Evolutionary conservation across 2,797 vertebrate genomes (phyloP), one percentile per base, ranked within the genome.

Genomic region (Girardinus metallicus): DNA sequence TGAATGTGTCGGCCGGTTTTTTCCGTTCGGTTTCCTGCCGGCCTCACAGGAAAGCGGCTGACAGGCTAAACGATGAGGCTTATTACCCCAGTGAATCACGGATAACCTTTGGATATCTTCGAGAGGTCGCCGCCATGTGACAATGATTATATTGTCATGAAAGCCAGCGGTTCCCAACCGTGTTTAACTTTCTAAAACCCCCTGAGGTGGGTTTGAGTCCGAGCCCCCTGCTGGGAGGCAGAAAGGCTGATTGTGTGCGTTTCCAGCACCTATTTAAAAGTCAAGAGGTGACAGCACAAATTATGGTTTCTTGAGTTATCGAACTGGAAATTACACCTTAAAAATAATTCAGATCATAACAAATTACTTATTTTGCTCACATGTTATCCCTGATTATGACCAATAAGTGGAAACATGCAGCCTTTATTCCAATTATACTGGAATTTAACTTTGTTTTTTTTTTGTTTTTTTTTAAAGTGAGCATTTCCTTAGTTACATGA

Each of bases 1-100:
- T 41, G 36, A 41, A 41, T n/a, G 36, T 12, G 10, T 43, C 66
- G 74, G 41, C 49, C 31, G 16, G 78, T 83, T 88, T 84, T 84
- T 51, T 85, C 62, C 5, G 49, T 82, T 91, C 80, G 79, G 76
- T 74, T 74, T 78, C 73, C 80, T 72, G 71, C 85, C 83, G 85
- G 77, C 85, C 91, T 91, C 79, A 31, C 70, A 88, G 92, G 90
- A 89, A 83, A 80, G 79, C 31, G 83, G 36, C 79, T 93, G 94
- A 94, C 93, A 93, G 91, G 75, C 77, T 93, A 94, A 94, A 81
- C 90, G 91, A 93, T 92, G 90, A 91, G 86, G 91, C 86, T 90
- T 89, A 93, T 94, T 94, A 94, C 92, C 84, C 68, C 81, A 85
- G 89, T 88, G 93, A 94, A 92, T 95, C 90, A 92, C 78, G 88